Evolutionary conservation across 2,888 invertebrate species (phyloP), one percentile per base, ranked within the genome.

Genomic region (Nymphalis polychloros): DNA sequence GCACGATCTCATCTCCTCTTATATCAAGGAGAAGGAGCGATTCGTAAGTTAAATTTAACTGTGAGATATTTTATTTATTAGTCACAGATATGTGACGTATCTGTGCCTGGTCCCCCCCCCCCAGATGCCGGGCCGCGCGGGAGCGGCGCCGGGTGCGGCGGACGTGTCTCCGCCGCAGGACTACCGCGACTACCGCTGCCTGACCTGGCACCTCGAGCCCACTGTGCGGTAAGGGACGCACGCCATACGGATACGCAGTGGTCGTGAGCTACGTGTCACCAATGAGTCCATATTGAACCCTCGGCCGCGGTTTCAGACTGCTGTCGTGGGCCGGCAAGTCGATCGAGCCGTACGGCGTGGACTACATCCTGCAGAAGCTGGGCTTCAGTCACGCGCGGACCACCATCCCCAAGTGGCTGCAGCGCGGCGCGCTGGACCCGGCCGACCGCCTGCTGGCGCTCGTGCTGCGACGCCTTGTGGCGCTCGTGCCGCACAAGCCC

Each of bases 321-420:
- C 88, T 96, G 7, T 97, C 96, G 16, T 98, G 97, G 97, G 97
- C 97, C 64, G 98, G 98, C 60, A 98, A 98, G 88, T 97, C 98
- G 79, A 98, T 99, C 80, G 99, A 99, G 87, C 99, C 99, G 0
- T 99, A 99, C 83, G 99, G 99, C 63, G 98, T 99, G 72, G 99
- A 99, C 93, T 99, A 98, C 88, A 98, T 99, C 81, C 94, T 99
- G 63, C 98, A 99, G 92, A 98, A 99, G 90, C 93, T 99, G 53
- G 99, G 99, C 59, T 99, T 99, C 88, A 96, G 97, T 70, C 99
- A 99, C 91, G 99, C 99, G 16, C 94, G 99, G 75, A 98, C 97
- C 75, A 99, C 99, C 67, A 99, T 99, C 84, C 99, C 99, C 68
- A 99, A 99, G 92, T 99, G 99, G 98, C 95, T 99, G 93, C 99